Conservation (phyloP, 1,140 invertebrate species). For the Ceratitis capitata region DNA sequence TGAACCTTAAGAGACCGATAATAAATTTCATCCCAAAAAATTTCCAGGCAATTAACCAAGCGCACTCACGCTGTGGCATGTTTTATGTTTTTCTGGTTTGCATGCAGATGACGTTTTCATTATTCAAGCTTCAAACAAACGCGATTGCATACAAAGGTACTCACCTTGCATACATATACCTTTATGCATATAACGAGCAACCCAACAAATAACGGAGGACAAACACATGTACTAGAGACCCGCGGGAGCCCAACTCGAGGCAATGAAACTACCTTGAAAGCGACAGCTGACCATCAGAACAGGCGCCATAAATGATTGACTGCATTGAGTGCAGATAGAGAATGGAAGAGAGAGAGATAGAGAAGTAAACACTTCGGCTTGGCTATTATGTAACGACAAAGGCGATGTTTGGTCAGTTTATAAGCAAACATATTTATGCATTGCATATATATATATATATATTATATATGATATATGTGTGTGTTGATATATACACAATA, state of each 20-base stretch:
- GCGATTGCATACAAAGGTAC: too few relatives aligned
- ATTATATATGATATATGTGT: too few relatives aligned
- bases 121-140: background rate
- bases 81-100: background rate
- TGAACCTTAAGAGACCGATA: too few relatives aligned
- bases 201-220: background rate
- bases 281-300: slow-evolving; percentile 10
- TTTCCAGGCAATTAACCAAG: background rate
- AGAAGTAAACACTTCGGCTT: too few relatives aligned
- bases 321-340: background rate
- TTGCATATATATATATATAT: background rate
- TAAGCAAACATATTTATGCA: too few relatives aligned
- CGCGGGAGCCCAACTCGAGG: background rate
- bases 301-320: slow-evolving; percentile 5
- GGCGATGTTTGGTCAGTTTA: too few relatives aligned
- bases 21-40: too few relatives aligned
- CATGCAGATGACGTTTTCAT: slow-evolving; percentile 23
- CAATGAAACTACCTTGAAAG: background rate
- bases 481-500: background rate
- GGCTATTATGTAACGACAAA: background rate
- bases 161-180: background rate
- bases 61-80: background rate
- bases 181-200: background rate
- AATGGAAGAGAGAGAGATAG: too few relatives aligned
- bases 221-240: background rate